A percentile compares a stretch with the other conserved stretches of the same genome.
These are phyloP conservation scores for Ispidina lecontei DNA, from an alignment of 2,797 vertebrate genomes.

Conservation along the genomic window DNA sequence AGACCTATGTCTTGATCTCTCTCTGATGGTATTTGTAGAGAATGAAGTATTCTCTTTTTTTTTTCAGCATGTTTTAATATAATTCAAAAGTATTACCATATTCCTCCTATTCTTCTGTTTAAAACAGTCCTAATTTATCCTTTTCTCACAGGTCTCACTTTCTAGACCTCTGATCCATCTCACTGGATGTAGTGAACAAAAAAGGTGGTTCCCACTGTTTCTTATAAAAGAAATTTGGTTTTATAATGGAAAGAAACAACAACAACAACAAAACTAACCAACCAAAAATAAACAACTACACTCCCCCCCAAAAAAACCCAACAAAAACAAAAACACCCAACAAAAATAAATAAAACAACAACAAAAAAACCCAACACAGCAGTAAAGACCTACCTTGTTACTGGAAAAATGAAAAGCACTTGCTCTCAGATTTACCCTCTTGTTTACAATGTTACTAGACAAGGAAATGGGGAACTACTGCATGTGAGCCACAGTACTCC, in stretches of 20 bases:
- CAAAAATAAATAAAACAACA: too few species aligned
- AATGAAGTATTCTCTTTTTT: background rate
- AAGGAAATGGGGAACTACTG: background rate
- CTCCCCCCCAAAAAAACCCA: too few species aligned
- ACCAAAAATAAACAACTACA: too few species aligned
- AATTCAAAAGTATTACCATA: background rate
- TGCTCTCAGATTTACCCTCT: background rate
- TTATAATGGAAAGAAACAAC: background rate
- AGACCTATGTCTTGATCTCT: background rate
- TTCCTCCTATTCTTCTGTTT: background rate
- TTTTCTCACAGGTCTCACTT: background rate
- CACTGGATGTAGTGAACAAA: background rate
- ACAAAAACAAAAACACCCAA: too few species aligned
- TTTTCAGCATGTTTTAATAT: background rate
- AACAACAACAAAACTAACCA: too few species aligned
- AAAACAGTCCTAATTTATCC: background rate
- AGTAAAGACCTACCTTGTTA: background rate
- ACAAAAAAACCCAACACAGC: background rate
- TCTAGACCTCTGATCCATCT: background rate
- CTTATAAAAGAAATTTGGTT: background rate
- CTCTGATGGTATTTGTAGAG: background rate
- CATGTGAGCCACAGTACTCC: fast-evolving
- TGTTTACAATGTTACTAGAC: background rate
- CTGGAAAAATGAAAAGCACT: background rate
- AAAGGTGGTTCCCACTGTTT: background rate